Evolutionary conservation across 2,113 vertebrate species (phyloP), one percentile per base, ranked within the genome.

Genomic region (Esox niger): DNA sequence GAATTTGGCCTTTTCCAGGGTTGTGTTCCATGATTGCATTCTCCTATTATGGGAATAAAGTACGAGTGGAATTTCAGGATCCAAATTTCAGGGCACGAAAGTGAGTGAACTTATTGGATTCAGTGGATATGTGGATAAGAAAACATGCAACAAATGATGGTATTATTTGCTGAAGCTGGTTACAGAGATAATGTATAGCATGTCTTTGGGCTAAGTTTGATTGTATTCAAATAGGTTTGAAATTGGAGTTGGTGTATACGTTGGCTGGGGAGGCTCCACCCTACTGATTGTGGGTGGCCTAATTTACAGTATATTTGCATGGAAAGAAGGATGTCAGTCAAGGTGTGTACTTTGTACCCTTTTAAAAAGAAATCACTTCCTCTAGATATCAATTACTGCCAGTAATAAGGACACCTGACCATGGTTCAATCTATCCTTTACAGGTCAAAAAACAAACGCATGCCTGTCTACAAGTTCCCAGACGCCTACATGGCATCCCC

Each of bases 251-350:
- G 96, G 95, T 57, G 91, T 99, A 64, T 98, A 94, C 75, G 89
- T 98, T 32, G 96, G 97, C 67, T 98, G 96, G 96, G 94, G 91
- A 56, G 97, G 96, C 73, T 92, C 96, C 26, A 90, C 93, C 1
- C 90, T 99, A 66, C 94, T 95, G 79, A 88, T 97, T 62, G 87
- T 89, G 27, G 97, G 96, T 43, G 97, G 96, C 52, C 86, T 93
- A 55, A 86, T 98, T 85, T 94, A 90, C 89, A 95, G 93, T 87
- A 91, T 94, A 80, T 79, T 90, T 70, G 86, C 86, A 54, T 88
- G 86, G 46, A 86, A 35, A 5, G 90, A 91, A 69, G 87, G 83
- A 0, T 89, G 76, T 54, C 47, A 64, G 0, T 89, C 87, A 62
- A 88, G 85, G 91, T 92, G 54, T 10, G 0, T 15, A n/a, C n/a